Evolutionary conservation across 2,888 invertebrate genomes (phyloP).

Genomic region (Blera fallax): DNA sequence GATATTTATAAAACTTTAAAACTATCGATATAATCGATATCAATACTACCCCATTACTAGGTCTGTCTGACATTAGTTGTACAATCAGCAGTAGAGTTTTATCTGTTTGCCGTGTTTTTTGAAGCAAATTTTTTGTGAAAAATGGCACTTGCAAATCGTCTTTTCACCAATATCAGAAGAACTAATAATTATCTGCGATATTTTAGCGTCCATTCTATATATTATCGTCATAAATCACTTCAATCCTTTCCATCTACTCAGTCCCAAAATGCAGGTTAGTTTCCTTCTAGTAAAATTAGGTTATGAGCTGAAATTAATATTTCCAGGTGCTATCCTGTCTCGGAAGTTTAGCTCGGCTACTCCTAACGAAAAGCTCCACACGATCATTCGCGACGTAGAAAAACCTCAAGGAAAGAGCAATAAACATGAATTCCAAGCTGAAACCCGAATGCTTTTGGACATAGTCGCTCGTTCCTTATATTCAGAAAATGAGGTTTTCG

Average conservation of each 20-base stretch:
- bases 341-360: conserved; percentile 72
- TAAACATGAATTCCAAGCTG: conserved; percentile 97
- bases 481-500: conserved; percentile 98
- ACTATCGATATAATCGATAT: too few species aligned
- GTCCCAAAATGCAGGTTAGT: conserved; percentile 17
- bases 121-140: background rate
- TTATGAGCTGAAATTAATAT: background rate
- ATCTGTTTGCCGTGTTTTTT: background rate
- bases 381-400: conserved; percentile 76
- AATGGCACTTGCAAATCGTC: conserved; percentile 34
- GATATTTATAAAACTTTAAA: too few species aligned
- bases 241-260: background rate
- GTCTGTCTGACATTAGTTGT: too few species aligned
- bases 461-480: conserved; percentile 98
- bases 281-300: background rate
- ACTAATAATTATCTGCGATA: background rate
- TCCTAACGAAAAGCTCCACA: conserved; percentile 67
- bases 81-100: background rate
- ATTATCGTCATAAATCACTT: conserved; percentile 28
- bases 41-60: too few species aligned
- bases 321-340: conserved; percentile 36
- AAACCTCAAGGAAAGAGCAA: conserved; percentile 79
- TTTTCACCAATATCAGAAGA: background rate
- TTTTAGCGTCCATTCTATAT: background rate
- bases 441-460: conserved; percentile 96